Base-by-base conservation (phyloP, 2,797 vertebrate species). In the Gymnopithys bicolor region DNA sequence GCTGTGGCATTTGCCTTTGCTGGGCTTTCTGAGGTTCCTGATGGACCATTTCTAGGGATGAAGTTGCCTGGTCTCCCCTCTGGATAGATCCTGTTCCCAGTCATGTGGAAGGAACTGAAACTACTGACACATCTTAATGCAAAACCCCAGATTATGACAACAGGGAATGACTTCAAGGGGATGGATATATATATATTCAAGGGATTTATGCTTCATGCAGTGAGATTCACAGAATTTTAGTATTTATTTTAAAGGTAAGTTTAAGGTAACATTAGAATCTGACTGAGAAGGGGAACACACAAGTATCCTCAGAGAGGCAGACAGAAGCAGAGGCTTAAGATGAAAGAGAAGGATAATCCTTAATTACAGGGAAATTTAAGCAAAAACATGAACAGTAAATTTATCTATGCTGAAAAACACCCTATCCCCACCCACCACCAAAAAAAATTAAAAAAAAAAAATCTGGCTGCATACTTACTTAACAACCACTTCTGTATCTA, bases 401-500 rank as follows among this genome's bases (percentile, higher is more conserved):
- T 92, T 32, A 85, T 55, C 86, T 83, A 16, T 52, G 78, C 56
- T 90, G 80, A 81, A 90, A 86, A 62, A 1, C 33, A 81, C 27
- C 63, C 69, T 84, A 73, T 32, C 30, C 43, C 89, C 86, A 94
- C 75, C 89, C 80, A 33, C 22, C 63, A 93, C 6, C 60, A 93
- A n/a, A 46, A 77, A 89, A 49, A 49, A 13, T 15, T 15, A 27
- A 32, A 58, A 48, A 37, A 37, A n/a, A 64, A 18, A 14, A 46
- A 77, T 88, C 71, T 91, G 77, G n/a, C 49, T 90, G 95, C 82
- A 97, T 97, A 99, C 99, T 99, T 97, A 99, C 99, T 99, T 99
- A 59, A 98, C 96, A 80, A 99, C 97, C 77, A 98, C 96, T 96
- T 99, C 99, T 55, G 98, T 97, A 98, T 99, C 98, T 66, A 99